A percentile compares a stretch with the other conserved stretches of the same genome.
phyloP scores from a whole-genome alignment of 2,113 vertebrate genomes.

The Stigmatopora nigra region DNA sequence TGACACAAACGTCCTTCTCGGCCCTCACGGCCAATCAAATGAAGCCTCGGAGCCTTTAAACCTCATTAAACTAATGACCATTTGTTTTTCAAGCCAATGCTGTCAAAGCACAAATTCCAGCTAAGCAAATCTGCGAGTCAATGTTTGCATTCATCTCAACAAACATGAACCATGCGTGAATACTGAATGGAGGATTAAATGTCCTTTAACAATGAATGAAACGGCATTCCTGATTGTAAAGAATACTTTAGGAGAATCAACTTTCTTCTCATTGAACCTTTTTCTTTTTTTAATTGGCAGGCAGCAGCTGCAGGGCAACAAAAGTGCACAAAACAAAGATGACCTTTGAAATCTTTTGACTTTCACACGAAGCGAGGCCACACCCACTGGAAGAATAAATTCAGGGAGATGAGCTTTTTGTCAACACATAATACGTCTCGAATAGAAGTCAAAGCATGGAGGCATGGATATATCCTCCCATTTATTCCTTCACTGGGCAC shows the following conservation, averaged over 20 bases:
- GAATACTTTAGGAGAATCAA: constrained; percentile 27
- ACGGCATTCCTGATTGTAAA: constrained; percentile 35
- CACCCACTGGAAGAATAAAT: neutral
- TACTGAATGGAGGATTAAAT: constrained; percentile 6
- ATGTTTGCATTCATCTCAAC: neutral
- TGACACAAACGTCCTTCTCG: neutral
- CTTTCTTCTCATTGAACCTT: constrained; percentile 25
- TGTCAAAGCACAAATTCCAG: neutral
- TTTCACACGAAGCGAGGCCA: neutral
- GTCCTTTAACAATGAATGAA: constrained; percentile 4
- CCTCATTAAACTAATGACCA: neutral
- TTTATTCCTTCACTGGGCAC: neutral
- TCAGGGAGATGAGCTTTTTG: neutral
- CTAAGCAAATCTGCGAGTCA: neutral
- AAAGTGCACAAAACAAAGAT: constrained; percentile 15
- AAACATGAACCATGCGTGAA: neutral
- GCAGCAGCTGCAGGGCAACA: constrained; percentile 19
- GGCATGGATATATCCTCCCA: neutral
- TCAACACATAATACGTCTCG: neutral
- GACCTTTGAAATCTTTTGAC: neutral
- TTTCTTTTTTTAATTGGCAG: constrained; percentile 8
- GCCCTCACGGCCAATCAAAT: neutral
- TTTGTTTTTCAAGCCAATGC: neutral
- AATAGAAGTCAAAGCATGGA: neutral
- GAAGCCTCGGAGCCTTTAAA: neutral